Evolutionary conservation across 1,140 invertebrate genomes (phyloP).

Genomic region (Aphelinus atriplicis): DNA sequence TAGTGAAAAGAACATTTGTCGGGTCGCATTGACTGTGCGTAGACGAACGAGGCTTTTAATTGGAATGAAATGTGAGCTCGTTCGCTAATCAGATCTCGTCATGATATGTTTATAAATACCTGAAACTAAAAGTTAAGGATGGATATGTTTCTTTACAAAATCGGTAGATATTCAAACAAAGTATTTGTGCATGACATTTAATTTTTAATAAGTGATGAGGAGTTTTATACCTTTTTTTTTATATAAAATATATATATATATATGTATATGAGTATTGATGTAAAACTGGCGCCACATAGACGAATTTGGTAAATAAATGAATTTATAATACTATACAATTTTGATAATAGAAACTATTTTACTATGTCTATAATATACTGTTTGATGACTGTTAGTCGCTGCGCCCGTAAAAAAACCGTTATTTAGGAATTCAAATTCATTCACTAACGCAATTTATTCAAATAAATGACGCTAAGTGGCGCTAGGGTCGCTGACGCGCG

Average conservation of each 20-base stretch:
- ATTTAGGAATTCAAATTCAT: too few species aligned
- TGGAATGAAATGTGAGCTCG: conserved; percentile 21
- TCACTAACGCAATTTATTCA: too few species aligned
- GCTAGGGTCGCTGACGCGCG: too few species aligned
- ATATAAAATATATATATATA: conserved; percentile 27
- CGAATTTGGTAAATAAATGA: conserved; percentile 42
- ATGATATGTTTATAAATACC: conserved; percentile 40
- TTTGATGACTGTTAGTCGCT: too few species aligned
- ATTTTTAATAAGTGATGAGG: conserved; percentile 44
- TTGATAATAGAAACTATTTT: too few species aligned
- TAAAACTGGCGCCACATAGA: conserved; percentile 39
- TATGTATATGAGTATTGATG: conserved; percentile 39
- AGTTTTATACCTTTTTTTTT: conserved; percentile 54
- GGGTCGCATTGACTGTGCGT: conserved; percentile 33
- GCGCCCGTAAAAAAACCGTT: too few species aligned
- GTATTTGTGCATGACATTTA: conserved; percentile 48
- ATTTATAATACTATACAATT: too few species aligned
- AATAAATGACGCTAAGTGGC: too few species aligned
- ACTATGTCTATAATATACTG: too few species aligned
- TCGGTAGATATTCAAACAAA: conserved; percentile 40
- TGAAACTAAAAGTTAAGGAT: conserved; percentile 38
- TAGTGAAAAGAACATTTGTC: conserved; percentile 41
- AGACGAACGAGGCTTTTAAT: conserved; percentile 32
- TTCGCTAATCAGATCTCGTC: conserved; percentile 41
- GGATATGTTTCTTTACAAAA: conserved; percentile 17